A percentile compares a stretch with the other conserved stretches of the same genome.
phyloP scores from a whole-genome alignment of 2,113 vertebrate species.

The Todiramphus saurophagus region DNA sequence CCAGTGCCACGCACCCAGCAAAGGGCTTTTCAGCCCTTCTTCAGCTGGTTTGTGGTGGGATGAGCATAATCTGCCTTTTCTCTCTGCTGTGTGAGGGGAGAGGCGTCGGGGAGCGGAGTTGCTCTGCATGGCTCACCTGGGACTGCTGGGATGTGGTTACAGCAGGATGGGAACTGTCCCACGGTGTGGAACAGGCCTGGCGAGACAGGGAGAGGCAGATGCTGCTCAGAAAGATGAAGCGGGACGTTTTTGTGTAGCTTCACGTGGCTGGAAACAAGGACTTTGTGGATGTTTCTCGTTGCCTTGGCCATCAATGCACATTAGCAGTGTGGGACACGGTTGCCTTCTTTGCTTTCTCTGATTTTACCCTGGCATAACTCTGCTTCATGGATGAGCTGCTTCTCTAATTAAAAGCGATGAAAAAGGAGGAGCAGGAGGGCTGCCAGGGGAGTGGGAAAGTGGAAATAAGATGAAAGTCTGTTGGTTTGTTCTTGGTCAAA shows the following conservation, averaged over 20 bases:
- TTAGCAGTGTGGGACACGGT: neutral
- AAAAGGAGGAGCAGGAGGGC: neutral
- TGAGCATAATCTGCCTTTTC: neutral
- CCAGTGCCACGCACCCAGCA: neutral
- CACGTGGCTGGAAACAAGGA: neutral
- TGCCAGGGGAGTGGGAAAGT: neutral
- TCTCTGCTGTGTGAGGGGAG: neutral
- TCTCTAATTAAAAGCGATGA: neutral
- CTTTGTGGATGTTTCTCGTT: neutral
- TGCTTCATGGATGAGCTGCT: constrained; percentile 31
- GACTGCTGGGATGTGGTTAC: neutral
- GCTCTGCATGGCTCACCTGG: accelerated
- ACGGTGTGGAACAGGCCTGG: neutral
- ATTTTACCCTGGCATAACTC: neutral
- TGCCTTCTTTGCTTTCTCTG: neutral
- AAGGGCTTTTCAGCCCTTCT: too few species aligned
- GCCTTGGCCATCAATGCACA: neutral
- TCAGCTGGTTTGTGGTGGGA: neutral
- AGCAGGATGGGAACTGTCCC: neutral
- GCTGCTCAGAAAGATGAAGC: neutral
- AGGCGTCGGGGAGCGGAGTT: accelerated
- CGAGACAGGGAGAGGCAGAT: neutral
- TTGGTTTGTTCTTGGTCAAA: neutral
- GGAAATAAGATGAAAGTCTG: neutral
- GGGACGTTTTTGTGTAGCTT: neutral